Conservation (phyloP, 1,140 invertebrate genomes). For the Caerostris extrusa region DNA sequence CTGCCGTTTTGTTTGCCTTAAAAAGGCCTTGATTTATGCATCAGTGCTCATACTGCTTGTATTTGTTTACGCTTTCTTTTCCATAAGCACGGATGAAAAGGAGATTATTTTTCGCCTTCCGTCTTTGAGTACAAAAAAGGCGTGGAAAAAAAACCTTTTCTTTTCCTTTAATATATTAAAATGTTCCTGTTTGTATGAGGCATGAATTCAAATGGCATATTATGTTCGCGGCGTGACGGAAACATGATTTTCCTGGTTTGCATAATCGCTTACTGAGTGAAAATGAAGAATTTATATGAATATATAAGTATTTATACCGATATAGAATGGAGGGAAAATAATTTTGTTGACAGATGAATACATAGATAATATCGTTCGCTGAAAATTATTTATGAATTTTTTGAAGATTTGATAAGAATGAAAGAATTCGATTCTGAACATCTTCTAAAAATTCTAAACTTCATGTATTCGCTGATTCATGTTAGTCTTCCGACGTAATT, state of each 20-base stretch:
- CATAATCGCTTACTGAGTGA: not conserved
- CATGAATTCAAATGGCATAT: not conserved
- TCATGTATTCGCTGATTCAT: no score
- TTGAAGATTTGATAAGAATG: no score
- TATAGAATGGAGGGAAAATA: not conserved
- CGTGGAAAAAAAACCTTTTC: not conserved
- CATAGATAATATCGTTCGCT: no score
- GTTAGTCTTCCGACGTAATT: no score
- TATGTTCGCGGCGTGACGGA: not conserved
- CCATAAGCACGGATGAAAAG: not conserved
- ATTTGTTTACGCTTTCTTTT: not conserved
- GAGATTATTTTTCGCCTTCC: not conserved
- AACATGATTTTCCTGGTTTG: not conserved
- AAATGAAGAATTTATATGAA: not conserved
- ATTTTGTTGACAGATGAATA: not conserved
- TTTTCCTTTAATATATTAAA: constrained; percentile 6
- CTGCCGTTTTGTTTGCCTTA: not conserved
- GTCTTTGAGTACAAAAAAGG: not conserved
- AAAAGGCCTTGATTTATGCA: not conserved
- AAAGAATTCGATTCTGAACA: no score
- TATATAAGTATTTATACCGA: no score
- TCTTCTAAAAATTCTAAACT: no score
- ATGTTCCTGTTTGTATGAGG: not conserved
- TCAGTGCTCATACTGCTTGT: not conserved
- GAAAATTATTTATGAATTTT: no score